A percentile compares a stretch with the other conserved stretches of the same genome.
Conservation (phyloP, 2,113 vertebrate genomes). For the Epinephelus cyanopodus region DNA sequence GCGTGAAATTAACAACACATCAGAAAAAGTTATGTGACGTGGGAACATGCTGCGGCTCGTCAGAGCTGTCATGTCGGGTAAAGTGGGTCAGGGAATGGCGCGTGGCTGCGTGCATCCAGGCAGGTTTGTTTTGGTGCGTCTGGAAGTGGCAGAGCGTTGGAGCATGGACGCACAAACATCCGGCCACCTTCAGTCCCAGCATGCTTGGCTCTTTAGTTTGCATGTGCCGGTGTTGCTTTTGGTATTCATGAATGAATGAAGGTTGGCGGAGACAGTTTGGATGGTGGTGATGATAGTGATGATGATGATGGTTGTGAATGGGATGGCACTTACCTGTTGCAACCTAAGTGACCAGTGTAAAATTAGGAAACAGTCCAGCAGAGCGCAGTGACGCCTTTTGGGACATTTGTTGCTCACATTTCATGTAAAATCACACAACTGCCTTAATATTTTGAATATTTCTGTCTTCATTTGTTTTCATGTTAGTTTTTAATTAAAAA, state of each 20-base stretch:
- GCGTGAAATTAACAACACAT: background rate
- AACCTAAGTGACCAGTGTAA: background rate
- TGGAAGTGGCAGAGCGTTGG: conserved; percentile 7
- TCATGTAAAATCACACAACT: no score
- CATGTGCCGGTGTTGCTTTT: background rate
- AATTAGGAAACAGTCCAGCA: background rate
- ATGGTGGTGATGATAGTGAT: conserved; percentile 1
- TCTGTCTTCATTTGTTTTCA: no score
- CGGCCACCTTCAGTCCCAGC: background rate
- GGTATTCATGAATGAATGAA: background rate
- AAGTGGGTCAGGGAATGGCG: conserved; percentile 45
- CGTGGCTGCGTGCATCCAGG: conserved; percentile 25
- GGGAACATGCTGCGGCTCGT: background rate
- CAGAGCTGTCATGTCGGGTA: background rate
- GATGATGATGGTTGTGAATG: background rate
- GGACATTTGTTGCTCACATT: background rate
- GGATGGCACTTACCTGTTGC: conserved; percentile 49
- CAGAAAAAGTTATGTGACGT: conserved; percentile 32
- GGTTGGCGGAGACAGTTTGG: background rate
- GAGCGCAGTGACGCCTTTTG: background rate
- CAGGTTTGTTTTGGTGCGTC: conserved; percentile 48
- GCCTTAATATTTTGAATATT: no score
- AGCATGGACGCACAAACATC: background rate
- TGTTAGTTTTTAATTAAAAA: no score
- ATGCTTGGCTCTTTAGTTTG: background rate